These are phyloP conservation scores for Tilapia sparmanii DNA, from an alignment of 2,113 vertebrate genomes.

Conservation along the genomic window DNA sequence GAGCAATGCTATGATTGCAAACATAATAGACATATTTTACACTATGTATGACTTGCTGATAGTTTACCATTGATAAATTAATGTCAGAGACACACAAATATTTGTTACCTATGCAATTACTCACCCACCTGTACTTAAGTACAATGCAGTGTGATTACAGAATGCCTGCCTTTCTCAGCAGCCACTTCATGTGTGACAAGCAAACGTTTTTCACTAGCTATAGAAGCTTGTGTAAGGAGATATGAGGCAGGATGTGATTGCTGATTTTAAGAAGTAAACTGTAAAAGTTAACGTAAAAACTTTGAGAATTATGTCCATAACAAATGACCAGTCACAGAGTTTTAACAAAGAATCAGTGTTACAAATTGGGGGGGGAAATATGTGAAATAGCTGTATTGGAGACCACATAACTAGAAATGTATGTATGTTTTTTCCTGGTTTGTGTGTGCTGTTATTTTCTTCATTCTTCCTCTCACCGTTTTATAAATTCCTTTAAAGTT, in stretches of 20 bases:
- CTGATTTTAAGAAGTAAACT: neutral
- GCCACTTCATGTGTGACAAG: neutral
- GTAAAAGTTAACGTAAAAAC: neutral
- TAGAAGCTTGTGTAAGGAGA: neutral
- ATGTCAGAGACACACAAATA: neutral
- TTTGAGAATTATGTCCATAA: neutral
- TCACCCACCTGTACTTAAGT: neutral
- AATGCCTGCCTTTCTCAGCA: neutral
- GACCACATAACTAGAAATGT: neutral
- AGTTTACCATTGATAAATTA: constrained; percentile 8
- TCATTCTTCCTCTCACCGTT: neutral
- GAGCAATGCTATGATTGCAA: constrained; percentile 26
- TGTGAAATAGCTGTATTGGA: neutral
- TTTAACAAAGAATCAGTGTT: neutral
- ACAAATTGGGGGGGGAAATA: rapidly evolving
- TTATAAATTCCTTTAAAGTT: neutral
- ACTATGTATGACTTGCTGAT: neutral
- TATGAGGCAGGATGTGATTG: neutral
- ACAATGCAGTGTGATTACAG: neutral
- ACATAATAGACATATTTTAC: constrained; percentile 20
- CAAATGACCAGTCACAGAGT: neutral
- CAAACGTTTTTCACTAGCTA: neutral
- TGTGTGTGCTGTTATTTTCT: neutral
- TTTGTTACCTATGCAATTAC: neutral
- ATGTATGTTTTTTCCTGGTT: neutral